Conservation (phyloP, 2,113 vertebrate genomes). For the Rhabdornis inornatus region DNA sequence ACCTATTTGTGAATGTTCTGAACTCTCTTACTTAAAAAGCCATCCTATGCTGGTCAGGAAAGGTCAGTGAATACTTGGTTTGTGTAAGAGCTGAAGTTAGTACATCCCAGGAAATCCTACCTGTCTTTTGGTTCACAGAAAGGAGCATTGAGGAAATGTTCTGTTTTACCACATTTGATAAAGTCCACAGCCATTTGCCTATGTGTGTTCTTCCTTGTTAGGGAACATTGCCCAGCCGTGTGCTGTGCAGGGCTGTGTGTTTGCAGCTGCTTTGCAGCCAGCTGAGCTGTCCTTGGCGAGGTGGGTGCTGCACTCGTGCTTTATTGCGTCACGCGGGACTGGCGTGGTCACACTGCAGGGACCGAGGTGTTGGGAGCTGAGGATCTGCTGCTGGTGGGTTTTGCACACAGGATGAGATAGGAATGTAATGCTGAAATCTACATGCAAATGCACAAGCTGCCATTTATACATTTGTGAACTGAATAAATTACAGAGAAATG, state of each 20-base stretch:
- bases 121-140: not conserved
- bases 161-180: not conserved
- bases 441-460: conserved; percentile 48
- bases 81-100: not conserved
- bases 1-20: not conserved
- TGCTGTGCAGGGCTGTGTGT: not conserved
- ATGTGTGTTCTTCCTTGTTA: not conserved
- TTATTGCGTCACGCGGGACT: not conserved
- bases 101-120: not conserved
- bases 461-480: conserved; percentile 45
- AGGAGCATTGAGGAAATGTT: fast-evolving
- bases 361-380: not conserved
- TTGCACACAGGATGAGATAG: not conserved
- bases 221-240: not conserved
- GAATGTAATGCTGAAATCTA: conserved; percentile 36
- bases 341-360: not conserved
- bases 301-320: not conserved
- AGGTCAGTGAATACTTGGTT: not conserved
- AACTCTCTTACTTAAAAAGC: not conserved
- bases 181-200: not conserved
- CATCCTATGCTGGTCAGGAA: not conserved
- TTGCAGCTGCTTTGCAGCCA: not conserved
- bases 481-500: conserved; percentile 43
- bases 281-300: not conserved
- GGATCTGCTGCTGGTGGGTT: conserved; percentile 19